Evolutionary conservation across 2,797 vertebrate genomes (phyloP).

Genomic region (Periparus ater): DNA sequence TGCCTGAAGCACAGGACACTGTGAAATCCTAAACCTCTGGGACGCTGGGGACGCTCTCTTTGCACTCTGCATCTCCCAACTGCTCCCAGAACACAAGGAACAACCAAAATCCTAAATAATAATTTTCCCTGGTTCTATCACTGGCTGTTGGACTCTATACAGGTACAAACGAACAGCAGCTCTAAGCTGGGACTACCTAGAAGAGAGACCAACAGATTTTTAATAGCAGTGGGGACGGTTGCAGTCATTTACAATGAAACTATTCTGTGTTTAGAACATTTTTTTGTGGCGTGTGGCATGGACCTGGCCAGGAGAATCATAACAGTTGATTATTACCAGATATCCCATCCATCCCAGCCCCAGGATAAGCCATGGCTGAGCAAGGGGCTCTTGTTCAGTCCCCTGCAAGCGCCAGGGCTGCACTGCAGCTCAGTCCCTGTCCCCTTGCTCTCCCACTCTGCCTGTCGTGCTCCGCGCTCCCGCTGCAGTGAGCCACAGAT

Average conservation of each 20-base stretch:
- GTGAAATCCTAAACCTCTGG: background rate
- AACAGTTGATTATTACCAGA: background rate
- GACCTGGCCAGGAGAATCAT: background rate
- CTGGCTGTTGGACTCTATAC: background rate
- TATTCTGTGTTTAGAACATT: background rate
- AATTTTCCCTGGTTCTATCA: background rate
- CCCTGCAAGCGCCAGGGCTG: background rate
- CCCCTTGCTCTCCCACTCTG: background rate
- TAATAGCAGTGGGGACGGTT: background rate
- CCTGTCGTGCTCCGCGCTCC: background rate
- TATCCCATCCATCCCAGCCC: background rate
- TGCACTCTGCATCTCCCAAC: background rate
- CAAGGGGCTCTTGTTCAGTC: background rate
- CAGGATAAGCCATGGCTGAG: background rate
- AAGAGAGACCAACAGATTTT: background rate
- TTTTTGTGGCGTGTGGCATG: background rate
- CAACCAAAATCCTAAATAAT: background rate
- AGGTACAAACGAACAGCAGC: background rate
- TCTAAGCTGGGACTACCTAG: background rate
- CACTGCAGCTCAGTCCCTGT: background rate
- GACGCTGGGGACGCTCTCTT: background rate
- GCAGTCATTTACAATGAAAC: background rate
- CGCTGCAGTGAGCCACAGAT: background rate
- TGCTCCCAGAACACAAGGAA: background rate
- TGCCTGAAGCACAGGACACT: background rate